Conservation (phyloP, 2,113 vertebrate species). For the Limnothrissa miodon region DNA sequence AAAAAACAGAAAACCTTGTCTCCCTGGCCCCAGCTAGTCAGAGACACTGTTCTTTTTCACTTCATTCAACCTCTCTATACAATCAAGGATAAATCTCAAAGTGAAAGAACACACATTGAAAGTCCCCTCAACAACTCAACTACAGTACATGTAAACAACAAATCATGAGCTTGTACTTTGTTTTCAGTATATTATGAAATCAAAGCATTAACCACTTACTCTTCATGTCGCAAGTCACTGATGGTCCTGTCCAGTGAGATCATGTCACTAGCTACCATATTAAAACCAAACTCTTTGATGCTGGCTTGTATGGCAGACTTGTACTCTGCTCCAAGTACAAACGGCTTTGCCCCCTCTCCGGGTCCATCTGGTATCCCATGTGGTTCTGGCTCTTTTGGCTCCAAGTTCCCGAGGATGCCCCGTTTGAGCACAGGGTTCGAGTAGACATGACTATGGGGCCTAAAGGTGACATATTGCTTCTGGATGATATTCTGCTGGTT, state of each 20-base stretch:
- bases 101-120: neutral
- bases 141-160: neutral
- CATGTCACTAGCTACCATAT: constrained; percentile 99
- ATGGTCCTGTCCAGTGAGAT: constrained; percentile 94
- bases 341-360: constrained; percentile 88
- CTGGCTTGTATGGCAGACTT: constrained; percentile 87
- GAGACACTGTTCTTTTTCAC: neutral
- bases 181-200: neutral
- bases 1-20: neutral
- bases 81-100: neutral
- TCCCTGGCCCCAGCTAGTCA: neutral
- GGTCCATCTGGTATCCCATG: constrained; percentile 82
- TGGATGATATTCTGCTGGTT: constrained; percentile 85
- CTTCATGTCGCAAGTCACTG: constrained; percentile 90
- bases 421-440: constrained; percentile 79
- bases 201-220: constrained; percentile 78
- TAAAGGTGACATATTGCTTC: constrained; percentile 93
- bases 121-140: neutral
- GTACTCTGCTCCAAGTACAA: constrained; percentile 88
- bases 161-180: neutral
- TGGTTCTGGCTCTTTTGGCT: constrained; percentile 88
- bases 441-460: constrained; percentile 83
- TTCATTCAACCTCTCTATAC: neutral
- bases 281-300: constrained; percentile 98
- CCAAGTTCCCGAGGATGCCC: constrained; percentile 88